These are phyloP conservation scores for Hylyphantes graminicola DNA, from an alignment of 1,140 invertebrate species.

Conservation along the genomic window DNA sequence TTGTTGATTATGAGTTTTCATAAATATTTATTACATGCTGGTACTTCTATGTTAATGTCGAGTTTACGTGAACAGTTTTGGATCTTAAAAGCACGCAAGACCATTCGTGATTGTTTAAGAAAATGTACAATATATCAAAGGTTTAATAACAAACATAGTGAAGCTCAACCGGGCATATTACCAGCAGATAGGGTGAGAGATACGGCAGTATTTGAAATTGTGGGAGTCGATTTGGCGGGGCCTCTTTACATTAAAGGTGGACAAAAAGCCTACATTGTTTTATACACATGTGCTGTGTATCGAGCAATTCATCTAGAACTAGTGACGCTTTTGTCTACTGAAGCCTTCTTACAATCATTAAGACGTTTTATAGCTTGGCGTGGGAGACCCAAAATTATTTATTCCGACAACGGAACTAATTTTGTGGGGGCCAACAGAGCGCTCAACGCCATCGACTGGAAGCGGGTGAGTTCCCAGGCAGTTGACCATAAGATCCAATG, in stretches of 20 bases:
- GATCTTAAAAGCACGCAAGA: neutral
- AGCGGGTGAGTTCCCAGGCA: too few relatives aligned
- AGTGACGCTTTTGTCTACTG: too few relatives aligned
- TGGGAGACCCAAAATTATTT: too few relatives aligned
- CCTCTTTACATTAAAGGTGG: neutral
- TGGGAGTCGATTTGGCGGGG: neutral
- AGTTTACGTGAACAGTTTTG: neutral
- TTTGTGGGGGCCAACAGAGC: too few relatives aligned
- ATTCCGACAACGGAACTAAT: too few relatives aligned
- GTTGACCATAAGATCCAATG: too few relatives aligned
- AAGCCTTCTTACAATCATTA: too few relatives aligned
- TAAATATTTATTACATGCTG: conserved; percentile 6
- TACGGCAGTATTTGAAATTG: neutral
- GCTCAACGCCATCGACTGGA: too few relatives aligned
- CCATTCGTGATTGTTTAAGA: neutral
- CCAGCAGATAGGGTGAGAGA: neutral
- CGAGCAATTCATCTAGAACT: too few relatives aligned
- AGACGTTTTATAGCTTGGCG: too few relatives aligned
- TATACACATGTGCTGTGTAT: too few relatives aligned
- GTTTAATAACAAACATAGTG: neutral
- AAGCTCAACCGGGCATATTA: neutral
- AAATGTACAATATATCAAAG: neutral
- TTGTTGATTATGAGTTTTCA: neutral
- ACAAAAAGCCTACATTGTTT: conserved; percentile 1
- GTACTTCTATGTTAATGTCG: neutral